phyloP scores from a whole-genome alignment of 2,113 vertebrate genomes.

The Ptychochromis oligacanthus region DNA sequence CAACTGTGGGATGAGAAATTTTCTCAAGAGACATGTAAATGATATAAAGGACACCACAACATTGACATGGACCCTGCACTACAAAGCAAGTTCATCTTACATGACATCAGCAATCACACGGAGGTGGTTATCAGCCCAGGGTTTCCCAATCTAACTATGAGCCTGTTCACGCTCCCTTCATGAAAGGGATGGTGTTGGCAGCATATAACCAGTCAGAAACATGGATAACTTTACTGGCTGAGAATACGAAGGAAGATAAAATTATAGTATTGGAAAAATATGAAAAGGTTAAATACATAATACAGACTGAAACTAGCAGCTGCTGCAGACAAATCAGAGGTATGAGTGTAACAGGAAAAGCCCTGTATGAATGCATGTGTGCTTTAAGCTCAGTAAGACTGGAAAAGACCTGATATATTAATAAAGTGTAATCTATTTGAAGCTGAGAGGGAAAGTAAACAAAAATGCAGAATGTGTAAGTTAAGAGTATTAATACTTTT shows the following conservation, averaged over 20 bases:
- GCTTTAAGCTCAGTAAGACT: conserved; percentile 3
- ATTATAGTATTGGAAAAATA: neutral
- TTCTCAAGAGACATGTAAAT: too few relatives aligned
- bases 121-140: neutral
- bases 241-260: neutral
- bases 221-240: neutral
- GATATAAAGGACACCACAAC: too few relatives aligned
- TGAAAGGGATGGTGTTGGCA: neutral
- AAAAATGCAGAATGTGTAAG: neutral
- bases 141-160: neutral
- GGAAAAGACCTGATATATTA: neutral
- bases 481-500: too few relatives aligned
- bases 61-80: too few relatives aligned
- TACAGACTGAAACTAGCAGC: neutral
- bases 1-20: too few relatives aligned
- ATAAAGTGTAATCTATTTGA: conserved; percentile 1
- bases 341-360: neutral
- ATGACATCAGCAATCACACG: too few relatives aligned
- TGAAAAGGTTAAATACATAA: neutral
- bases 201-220: neutral
- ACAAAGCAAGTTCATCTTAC: too few relatives aligned
- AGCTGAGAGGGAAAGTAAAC: neutral
- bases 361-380: neutral
- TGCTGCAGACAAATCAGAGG: neutral
- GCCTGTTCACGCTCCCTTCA: too few relatives aligned